Conservation (phyloP, 2,888 invertebrate species). For the Taphrorychus bicolor region DNA sequence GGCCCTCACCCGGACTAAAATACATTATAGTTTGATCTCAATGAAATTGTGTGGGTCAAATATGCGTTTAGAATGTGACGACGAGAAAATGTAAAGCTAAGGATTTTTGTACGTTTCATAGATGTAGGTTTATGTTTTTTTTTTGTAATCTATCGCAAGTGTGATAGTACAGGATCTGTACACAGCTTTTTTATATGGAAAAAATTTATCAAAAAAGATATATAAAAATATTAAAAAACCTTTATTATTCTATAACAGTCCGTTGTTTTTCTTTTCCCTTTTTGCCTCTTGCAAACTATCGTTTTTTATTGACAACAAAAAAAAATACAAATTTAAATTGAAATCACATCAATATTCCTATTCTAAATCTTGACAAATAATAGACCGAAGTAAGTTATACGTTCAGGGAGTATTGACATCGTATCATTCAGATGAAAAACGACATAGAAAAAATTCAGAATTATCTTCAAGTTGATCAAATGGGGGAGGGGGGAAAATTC, state of each 20-base stretch:
- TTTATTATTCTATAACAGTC: conserved; percentile 1
- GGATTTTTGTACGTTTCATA: conserved; percentile 40
- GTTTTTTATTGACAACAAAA: no score
- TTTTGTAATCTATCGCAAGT: conserved; percentile 31
- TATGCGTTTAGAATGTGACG: conserved; percentile 25
- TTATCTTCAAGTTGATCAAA: no score
- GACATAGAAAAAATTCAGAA: no score
- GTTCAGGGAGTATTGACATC: no score
- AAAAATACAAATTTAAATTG: no score
- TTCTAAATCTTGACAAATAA: no score
- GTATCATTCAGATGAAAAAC: no score
- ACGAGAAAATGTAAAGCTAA: conserved; percentile 35
- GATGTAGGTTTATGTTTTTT: conserved; percentile 39
- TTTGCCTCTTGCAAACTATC: no score
- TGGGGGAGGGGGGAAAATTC: no score
- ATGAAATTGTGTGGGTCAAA: conserved; percentile 31
- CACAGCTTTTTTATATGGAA: conserved; percentile 38
- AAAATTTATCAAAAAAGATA: conserved; percentile 28
- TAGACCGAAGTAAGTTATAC: no score
- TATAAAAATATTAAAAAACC: conserved; percentile 23
- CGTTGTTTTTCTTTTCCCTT: neutral
- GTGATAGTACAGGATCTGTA: conserved; percentile 41
- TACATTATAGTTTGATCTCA: conserved; percentile 37
- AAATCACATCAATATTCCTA: no score
- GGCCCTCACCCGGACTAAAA: conserved; percentile 21